Conservation (phyloP, 1,140 invertebrate genomes). For the Drosophila yakuba region DNA sequence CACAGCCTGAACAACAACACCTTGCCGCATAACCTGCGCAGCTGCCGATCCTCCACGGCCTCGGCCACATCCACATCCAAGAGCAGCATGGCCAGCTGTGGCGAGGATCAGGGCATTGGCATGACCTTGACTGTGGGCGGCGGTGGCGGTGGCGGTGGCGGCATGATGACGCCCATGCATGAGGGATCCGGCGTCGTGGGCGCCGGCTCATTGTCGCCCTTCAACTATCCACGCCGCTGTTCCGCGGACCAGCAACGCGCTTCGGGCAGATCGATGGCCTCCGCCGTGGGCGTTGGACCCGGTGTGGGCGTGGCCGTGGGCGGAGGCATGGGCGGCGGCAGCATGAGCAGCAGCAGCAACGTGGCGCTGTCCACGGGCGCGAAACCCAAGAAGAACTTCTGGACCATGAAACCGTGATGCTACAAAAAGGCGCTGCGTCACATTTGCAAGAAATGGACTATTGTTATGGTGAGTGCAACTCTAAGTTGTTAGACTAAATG, state of each 20-base stretch:
- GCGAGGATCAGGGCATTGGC: slow-evolving; percentile 79
- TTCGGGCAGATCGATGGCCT: slow-evolving; percentile 58
- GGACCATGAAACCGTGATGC: slow-evolving; percentile 84
- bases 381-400: slow-evolving; percentile 84
- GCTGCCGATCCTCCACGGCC: slow-evolving; percentile 76
- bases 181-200: slow-evolving; percentile 1
- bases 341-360: slow-evolving; percentile 31
- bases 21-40: slow-evolving; percentile 73
- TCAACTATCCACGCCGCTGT: slow-evolving; percentile 69
- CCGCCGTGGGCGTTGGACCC: slow-evolving; percentile 15
- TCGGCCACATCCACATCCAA: slow-evolving; percentile 80
- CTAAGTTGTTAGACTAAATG: neutral
- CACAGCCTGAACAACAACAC: slow-evolving; percentile 57
- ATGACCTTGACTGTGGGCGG: slow-evolving; percentile 41
- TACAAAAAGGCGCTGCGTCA: slow-evolving; percentile 79
- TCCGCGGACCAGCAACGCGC: slow-evolving; percentile 72
- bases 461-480: slow-evolving; percentile 75
- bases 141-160: slow-evolving; percentile 21
- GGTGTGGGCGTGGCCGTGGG: slow-evolving; percentile 11
- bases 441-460: slow-evolving; percentile 80
- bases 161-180: slow-evolving; percentile 12
- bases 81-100: slow-evolving; percentile 78
- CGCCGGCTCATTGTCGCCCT: slow-evolving; percentile 59
- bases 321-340: neutral
- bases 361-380: slow-evolving; percentile 64